Evolutionary conservation across 2,113 vertebrate genomes (phyloP).

Genomic region (Trochalopteron elliotii): DNA sequence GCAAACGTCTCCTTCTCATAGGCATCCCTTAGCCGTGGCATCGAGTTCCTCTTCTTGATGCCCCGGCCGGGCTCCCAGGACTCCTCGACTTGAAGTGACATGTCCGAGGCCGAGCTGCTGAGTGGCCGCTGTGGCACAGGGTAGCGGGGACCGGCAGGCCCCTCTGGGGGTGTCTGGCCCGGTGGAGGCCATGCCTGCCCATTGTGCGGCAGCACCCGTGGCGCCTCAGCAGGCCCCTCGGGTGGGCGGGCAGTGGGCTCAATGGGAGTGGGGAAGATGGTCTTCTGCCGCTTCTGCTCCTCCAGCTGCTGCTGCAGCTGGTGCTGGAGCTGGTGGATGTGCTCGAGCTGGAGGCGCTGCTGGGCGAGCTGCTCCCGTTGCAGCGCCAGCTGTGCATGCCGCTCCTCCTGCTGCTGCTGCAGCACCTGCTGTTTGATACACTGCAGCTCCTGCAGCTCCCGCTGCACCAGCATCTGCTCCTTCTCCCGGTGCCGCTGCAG

Average conservation of each 20-base stretch:
- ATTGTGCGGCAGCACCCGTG: constrained; percentile 80
- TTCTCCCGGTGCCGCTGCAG: constrained; percentile 94
- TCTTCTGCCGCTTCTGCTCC: constrained; percentile 94
- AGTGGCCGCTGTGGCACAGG: constrained; percentile 78
- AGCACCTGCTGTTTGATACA: constrained; percentile 97
- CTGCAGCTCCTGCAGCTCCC: constrained; percentile 95
- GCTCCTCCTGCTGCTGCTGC: constrained; percentile 94
- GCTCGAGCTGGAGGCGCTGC: constrained; percentile 94
- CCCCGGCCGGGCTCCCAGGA: constrained; percentile 76
- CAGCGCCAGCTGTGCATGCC: constrained; percentile 91
- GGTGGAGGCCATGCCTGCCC: constrained; percentile 87
- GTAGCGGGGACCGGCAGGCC: constrained; percentile 49
- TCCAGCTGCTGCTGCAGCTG: constrained; percentile 96
- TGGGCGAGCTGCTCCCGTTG: constrained; percentile 97
- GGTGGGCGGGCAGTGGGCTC: constrained; percentile 81
- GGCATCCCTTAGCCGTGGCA: constrained; percentile 91
- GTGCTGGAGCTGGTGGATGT: constrained; percentile 96
- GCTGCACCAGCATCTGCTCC: constrained; percentile 93
- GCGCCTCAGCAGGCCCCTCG: constrained; percentile 65
- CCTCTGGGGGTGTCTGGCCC: constrained; percentile 46
- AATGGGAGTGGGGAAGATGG: constrained; percentile 77
- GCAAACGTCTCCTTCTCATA: constrained; percentile 80
- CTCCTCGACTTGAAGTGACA: constrained; percentile 91
- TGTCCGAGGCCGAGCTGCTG: constrained; percentile 91
- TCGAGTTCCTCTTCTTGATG: constrained; percentile 95